Conservation (phyloP, 1,140 invertebrate species). For the Drosophila repleta region DNA sequence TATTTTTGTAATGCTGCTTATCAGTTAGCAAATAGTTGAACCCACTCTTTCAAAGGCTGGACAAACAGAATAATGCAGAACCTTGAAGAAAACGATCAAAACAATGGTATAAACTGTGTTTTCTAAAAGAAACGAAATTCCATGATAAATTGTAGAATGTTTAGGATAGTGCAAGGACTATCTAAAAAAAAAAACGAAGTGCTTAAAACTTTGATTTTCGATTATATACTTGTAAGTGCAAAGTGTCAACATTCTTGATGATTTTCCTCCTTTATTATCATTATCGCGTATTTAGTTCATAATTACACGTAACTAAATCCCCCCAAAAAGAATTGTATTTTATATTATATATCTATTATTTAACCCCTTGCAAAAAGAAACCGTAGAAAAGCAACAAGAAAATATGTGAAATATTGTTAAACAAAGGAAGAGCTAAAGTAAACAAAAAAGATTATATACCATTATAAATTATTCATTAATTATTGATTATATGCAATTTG, state of each 20-base stretch:
- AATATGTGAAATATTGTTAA: constrained; percentile 76
- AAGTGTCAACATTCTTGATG: constrained; percentile 72
- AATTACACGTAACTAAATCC: constrained; percentile 53
- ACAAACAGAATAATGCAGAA: constrained; percentile 27
- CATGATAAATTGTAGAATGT: constrained; percentile 41
- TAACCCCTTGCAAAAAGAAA: constrained; percentile 43
- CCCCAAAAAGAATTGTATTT: constrained; percentile 40
- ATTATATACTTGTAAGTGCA: constrained; percentile 72
- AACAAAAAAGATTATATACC: constrained; percentile 63
- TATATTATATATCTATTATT: constrained; percentile 61
- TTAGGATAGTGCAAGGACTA: constrained; percentile 22
- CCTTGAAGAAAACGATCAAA: constrained; percentile 11
- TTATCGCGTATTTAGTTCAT: constrained; percentile 52
- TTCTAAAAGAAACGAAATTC: constrained; percentile 44
- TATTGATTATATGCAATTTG: constrained; percentile 44
- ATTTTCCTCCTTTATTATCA: constrained; percentile 42
- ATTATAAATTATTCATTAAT: constrained; percentile 54
- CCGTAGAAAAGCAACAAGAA: constrained; percentile 10
- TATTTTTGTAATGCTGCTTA: constrained; percentile 60
- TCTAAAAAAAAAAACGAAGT: constrained; percentile 26
- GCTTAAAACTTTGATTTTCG: constrained; percentile 60
- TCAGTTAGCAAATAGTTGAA: constrained; percentile 32
- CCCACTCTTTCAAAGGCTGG: constrained; percentile 42
- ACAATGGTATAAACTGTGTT: constrained; percentile 26
- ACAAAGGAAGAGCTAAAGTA: constrained; percentile 50